A percentile compares a stretch with the other conserved stretches of the same genome.
phyloP scores from a whole-genome alignment of 2,888 invertebrate genomes.

The Andrena camellia region DNA sequence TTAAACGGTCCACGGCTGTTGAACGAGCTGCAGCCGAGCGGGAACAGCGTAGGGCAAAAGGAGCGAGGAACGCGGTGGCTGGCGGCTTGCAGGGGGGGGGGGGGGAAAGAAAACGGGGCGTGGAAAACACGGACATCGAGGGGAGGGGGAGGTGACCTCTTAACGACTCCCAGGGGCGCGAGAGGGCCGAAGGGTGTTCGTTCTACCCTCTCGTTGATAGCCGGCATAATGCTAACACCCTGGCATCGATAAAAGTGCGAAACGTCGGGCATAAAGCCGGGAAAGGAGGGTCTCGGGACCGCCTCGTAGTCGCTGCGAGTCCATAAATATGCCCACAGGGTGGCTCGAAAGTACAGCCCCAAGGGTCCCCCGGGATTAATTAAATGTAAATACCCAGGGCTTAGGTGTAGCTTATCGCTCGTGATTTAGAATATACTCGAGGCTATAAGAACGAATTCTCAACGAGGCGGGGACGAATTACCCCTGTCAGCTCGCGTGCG shows the following conservation, averaged over 20 bases:
- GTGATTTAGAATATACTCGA: slow-evolving; percentile 46
- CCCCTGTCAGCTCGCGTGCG: slow-evolving; percentile 22
- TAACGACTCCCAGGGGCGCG: slow-evolving; percentile 73
- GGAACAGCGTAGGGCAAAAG: not conserved
- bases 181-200: slow-evolving; percentile 60
- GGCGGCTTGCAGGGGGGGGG: not conserved
- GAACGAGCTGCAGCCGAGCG: slow-evolving; percentile 22
- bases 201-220: slow-evolving; percentile 73
- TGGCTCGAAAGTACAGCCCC: slow-evolving; percentile 39
- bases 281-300: slow-evolving; percentile 49
- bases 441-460: slow-evolving; percentile 31
- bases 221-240: slow-evolving; percentile 76
- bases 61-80: not conserved
- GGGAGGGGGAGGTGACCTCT: slow-evolving; percentile 65
- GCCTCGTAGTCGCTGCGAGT: slow-evolving; percentile 47
- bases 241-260: slow-evolving; percentile 77
- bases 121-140: slow-evolving; percentile 1
- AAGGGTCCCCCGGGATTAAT: slow-evolving; percentile 47
- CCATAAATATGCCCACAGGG: slow-evolving; percentile 65
- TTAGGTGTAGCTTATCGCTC: slow-evolving; percentile 57
- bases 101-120: not conserved
- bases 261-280: slow-evolving; percentile 69
- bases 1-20: not conserved
- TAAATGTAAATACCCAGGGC: slow-evolving; percentile 58
- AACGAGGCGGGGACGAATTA: slow-evolving; percentile 40